Percentiles rank a stretch among this genome's conserved stretches.
These are phyloP conservation scores for Leucosticte australis DNA, from an alignment of 2,113 vertebrate species.

Conservation along the genomic window DNA sequence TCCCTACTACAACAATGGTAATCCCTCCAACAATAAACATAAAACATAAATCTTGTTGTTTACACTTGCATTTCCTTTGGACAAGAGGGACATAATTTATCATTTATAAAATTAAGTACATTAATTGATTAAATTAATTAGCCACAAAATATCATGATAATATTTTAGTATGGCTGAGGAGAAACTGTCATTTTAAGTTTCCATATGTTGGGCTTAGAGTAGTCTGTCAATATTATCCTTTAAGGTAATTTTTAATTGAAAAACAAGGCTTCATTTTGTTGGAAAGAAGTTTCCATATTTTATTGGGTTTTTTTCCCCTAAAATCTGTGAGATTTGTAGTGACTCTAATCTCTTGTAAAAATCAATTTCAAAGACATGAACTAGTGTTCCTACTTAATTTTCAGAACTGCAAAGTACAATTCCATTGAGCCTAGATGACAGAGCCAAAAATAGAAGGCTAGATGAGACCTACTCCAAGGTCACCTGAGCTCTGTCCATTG, in stretches of 20 bases:
- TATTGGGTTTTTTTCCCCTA: neutral
- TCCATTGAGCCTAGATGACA: neutral
- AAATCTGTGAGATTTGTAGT: neutral
- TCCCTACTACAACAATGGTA: neutral
- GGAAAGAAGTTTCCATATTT: neutral
- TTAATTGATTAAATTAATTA: neutral
- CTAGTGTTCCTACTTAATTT: neutral
- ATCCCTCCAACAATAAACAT: neutral
- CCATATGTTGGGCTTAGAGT: neutral
- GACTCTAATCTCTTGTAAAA: neutral
- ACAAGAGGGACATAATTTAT: neutral
- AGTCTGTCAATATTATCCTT: neutral
- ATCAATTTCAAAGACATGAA: neutral
- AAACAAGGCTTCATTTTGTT: neutral
- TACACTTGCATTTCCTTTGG: neutral
- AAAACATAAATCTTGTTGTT: neutral
- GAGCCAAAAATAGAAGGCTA: conserved; percentile 30
- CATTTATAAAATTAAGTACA: neutral
- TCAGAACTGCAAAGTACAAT: neutral
- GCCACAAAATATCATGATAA: neutral
- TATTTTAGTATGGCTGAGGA: neutral
- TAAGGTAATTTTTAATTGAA: neutral
- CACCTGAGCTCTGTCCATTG: neutral
- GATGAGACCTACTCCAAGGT: conserved; percentile 19
- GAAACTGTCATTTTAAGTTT: neutral